Percentiles rank a stretch among this genome's conserved stretches.
Conservation (phyloP, 2,113 vertebrate species). For the Paracyprichromis sp. region DNA sequence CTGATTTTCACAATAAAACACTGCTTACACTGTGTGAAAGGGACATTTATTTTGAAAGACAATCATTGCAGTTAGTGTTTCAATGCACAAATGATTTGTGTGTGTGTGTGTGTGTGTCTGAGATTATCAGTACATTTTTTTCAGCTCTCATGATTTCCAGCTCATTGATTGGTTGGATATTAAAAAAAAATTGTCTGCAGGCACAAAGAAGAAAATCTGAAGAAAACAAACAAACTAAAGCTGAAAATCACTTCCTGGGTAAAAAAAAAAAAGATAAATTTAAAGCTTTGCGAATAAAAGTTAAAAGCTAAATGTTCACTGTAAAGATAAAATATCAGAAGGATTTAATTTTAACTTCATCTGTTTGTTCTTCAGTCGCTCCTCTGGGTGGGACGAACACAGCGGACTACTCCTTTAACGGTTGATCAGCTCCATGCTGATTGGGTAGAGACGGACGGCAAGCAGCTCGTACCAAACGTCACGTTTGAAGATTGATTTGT, state of each 20-base stretch:
- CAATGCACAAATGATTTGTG: not conserved
- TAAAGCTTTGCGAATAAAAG: not conserved
- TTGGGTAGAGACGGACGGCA: not conserved
- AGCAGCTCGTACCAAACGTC: constrained; percentile 9
- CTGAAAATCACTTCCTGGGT: not conserved
- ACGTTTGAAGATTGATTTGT: not conserved
- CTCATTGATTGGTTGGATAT: not conserved
- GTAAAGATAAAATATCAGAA: not conserved
- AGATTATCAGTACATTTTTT: not conserved
- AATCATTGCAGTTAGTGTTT: constrained; percentile 33
- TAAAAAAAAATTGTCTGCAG: not conserved
- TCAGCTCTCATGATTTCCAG: not conserved
- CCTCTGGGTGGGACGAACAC: not conserved
- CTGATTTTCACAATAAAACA: not conserved
- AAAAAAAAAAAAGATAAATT: not conserved
- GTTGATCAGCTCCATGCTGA: not conserved
- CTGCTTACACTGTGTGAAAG: not conserved
- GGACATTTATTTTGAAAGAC: constrained; percentile 58
- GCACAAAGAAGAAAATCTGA: not conserved
- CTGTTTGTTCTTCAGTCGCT: not conserved
- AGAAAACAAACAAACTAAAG: not conserved
- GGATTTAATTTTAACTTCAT: not conserved
- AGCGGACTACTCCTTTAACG: not conserved
- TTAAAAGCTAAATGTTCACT: not conserved
- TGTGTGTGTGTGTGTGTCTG: not conserved